Evolutionary conservation across 2,113 vertebrate genomes (phyloP).

Genomic region (Muntiacus reevesi): DNA sequence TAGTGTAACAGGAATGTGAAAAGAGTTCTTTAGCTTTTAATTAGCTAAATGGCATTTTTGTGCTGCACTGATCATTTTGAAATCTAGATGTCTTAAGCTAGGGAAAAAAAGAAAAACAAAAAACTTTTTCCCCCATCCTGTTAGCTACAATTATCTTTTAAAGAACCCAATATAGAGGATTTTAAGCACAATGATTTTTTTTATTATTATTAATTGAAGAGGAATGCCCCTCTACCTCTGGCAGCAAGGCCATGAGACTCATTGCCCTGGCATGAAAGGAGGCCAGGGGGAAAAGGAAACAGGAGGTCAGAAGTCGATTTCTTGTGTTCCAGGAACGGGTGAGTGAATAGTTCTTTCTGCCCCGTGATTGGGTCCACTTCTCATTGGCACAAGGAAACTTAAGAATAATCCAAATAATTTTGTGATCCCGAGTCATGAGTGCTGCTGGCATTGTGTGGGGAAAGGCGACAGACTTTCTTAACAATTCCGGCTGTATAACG

Average conservation of each 20-base stretch:
- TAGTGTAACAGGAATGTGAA: background rate
- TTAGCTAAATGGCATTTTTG: background rate
- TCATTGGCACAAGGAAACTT: background rate
- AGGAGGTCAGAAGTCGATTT: background rate
- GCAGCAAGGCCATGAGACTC: background rate
- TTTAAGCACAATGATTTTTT: background rate
- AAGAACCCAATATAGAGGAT: background rate
- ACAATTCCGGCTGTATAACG: background rate
- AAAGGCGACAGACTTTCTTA: background rate
- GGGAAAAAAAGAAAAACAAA: background rate
- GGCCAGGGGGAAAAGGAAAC: background rate
- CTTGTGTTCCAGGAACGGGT: background rate
- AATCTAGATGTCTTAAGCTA: background rate
- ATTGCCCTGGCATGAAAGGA: background rate
- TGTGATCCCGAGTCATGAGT: background rate
- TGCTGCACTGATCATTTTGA: background rate
- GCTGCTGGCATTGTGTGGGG: background rate
- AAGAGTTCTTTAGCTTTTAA: background rate
- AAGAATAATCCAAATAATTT: background rate
- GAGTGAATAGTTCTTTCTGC: background rate
- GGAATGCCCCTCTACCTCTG: background rate
- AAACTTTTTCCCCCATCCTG: background rate
- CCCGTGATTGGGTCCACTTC: background rate
- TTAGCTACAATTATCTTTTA: background rate
- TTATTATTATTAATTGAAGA: background rate